Evolutionary conservation across 2,888 invertebrate genomes (phyloP), one percentile per base, ranked within the genome.

Genomic region (Galerucella pusilla): DNA sequence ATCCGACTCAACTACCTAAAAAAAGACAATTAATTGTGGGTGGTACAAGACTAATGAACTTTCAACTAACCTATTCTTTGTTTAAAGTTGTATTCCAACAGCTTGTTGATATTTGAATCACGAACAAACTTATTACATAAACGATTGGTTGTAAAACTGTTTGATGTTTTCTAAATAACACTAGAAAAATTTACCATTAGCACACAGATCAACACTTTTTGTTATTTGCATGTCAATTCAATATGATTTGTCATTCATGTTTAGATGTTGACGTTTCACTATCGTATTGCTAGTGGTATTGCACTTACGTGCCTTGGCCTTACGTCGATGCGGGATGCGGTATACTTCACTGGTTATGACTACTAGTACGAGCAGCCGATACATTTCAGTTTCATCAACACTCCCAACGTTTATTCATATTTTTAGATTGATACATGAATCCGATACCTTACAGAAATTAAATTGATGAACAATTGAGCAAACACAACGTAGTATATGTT

Each of bases 21-120:
- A 61, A 35, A 49, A 35, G 42, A 35, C 63, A 35, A 73, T 76
- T 73, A 79, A 69, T 67, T 74, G 77, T 79, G 77, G 77, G 77
- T 77, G 76, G 71, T 74, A 61, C 70, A 72, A 45, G 12, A 66
- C 63, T 70, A 71, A 65, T 73, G 75, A 74, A 75, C 74, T 73
- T 71, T 70, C 60, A 65, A 60, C 68, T 75, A 75, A 75, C 75
- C 75, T 75, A 67, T 74, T 72, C 46, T 57, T 72, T 70, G 65
- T 68, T 71, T 74, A 28, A 14, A 7, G 59, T 52, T 6, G 28
- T 59, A 35, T 57, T 60, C 65, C 59, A 46, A 66, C 28, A 59
- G 16, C 35, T 49, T 57, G 68, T 52, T 72, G 60, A 49, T 57
- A 42, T 14, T 70, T 45, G 70, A 52, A 42, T 45, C 75, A 75